These are phyloP conservation scores for Acomys russatus DNA, from an alignment of 2,797 vertebrate species.

Conservation along the genomic window DNA sequence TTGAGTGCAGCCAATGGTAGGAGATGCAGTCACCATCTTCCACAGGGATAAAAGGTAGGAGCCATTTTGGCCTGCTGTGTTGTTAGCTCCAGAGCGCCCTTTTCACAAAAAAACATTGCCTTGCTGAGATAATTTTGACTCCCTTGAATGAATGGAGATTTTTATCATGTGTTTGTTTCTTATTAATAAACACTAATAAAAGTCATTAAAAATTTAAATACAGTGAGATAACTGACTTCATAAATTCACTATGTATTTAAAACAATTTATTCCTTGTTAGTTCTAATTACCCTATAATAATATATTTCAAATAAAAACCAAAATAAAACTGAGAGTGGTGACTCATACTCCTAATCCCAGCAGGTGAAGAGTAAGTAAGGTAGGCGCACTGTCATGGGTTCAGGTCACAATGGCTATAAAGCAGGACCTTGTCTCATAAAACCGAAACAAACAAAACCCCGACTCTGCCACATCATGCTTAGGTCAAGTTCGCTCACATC, in stretches of 20 bases:
- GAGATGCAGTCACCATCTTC: too few species aligned
- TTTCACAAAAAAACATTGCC: neutral
- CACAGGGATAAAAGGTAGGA: neutral
- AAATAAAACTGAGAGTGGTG: neutral
- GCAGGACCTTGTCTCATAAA: neutral
- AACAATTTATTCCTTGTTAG: slow-evolving; percentile 11
- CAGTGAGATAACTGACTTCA: slow-evolving; percentile 36
- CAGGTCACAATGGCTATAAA: neutral
- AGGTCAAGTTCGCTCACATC: neutral
- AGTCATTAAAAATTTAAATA: slow-evolving; percentile 49
- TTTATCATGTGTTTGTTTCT: neutral
- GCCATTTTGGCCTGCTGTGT: neutral
- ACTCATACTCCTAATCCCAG: neutral
- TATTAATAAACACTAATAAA: slow-evolving; percentile 12
- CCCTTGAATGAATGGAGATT: neutral
- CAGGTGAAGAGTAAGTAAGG: neutral
- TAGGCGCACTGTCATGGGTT: neutral
- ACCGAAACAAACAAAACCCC: neutral
- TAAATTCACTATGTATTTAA: slow-evolving; percentile 31
- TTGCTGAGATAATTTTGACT: neutral
- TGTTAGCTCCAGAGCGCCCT: neutral
- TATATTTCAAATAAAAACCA: slow-evolving; percentile 47
- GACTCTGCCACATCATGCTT: neutral
- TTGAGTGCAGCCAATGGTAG: too few species aligned
- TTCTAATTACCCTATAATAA: slow-evolving; percentile 29